Percentiles rank a stretch among this genome's conserved stretches.
These are phyloP conservation scores for Seira ritae DNA, from an alignment of 2,888 invertebrate genomes.

Conservation along the genomic window DNA sequence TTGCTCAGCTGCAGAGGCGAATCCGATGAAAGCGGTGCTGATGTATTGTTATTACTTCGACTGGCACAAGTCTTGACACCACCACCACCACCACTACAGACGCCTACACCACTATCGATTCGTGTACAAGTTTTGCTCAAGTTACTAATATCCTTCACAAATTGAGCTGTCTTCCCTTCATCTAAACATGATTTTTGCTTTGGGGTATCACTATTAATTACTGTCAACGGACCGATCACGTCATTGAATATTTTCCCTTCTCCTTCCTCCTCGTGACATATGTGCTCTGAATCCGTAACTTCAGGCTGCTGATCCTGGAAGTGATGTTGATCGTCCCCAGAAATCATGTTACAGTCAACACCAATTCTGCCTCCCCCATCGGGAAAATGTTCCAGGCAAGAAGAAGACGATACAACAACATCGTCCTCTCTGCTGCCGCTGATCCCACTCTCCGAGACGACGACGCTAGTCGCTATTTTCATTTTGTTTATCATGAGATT, in stretches of 20 bases:
- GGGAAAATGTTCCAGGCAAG: no score
- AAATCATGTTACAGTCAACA: no score
- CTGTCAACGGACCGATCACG: conserved; percentile 27
- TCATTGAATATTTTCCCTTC: conserved; percentile 37
- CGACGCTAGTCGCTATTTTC: conserved; percentile 42
- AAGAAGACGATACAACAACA: no score
- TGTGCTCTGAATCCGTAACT: no score
- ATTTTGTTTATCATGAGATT: conserved; percentile 47
- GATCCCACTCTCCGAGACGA: conserved; percentile 2
- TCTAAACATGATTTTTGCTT: conserved; percentile 36
- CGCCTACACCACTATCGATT: no score
- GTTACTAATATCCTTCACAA: conserved; percentile 37
- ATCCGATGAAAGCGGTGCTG: background rate
- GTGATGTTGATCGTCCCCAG: no score
- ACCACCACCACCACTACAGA: no score
- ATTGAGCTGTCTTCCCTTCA: conserved; percentile 37
- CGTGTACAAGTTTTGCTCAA: background rate
- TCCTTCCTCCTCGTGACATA: background rate
- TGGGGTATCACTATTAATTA: conserved; percentile 39
- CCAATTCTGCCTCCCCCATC: no score
- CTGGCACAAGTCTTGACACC: no score
- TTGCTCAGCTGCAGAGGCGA: conserved; percentile 36
- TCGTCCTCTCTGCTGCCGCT: background rate
- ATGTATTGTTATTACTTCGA: no score
- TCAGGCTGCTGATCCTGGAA: no score